These are phyloP conservation scores for Smittia sp. DNA, from an alignment of 2,888 invertebrate genomes.

Conservation along the genomic window DNA sequence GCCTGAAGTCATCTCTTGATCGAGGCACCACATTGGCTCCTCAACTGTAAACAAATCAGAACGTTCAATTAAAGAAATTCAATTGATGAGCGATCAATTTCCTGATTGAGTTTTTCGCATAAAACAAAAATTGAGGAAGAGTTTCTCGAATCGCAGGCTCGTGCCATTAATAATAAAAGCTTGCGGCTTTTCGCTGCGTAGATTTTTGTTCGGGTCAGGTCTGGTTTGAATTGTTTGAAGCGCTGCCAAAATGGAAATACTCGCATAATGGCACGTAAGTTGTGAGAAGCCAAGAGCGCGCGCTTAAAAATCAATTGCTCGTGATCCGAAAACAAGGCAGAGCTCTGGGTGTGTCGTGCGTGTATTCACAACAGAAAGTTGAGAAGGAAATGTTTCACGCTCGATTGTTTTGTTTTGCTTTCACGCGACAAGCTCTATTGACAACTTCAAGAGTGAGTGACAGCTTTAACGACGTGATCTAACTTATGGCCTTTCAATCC, in stretches of 20 bases:
- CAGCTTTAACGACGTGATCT: neutral
- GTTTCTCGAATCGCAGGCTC: neutral
- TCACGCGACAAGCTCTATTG: neutral
- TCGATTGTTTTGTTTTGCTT: neutral
- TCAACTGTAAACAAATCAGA: neutral
- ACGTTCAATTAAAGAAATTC: neutral
- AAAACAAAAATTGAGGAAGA: no score
- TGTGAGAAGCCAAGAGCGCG: neutral
- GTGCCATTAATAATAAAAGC: slow-evolving; percentile 4
- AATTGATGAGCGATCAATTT: neutral
- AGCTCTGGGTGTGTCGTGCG: no score
- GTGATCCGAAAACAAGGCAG: slow-evolving; percentile 9
- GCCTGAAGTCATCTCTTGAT: slow-evolving; percentile 49
- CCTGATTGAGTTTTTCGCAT: neutral
- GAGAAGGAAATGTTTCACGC: no score
- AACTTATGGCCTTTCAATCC: neutral
- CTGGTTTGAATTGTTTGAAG: neutral
- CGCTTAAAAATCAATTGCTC: neutral
- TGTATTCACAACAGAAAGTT: no score
- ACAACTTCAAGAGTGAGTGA: neutral
- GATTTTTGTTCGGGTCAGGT: neutral
- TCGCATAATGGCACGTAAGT: neutral
- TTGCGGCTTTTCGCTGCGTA: neutral
- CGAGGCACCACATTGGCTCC: slow-evolving; percentile 32
- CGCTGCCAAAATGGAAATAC: slow-evolving; percentile 17